Evolutionary conservation across 1,140 invertebrate genomes (phyloP).

Genomic region (Leptinotarsa texana): DNA sequence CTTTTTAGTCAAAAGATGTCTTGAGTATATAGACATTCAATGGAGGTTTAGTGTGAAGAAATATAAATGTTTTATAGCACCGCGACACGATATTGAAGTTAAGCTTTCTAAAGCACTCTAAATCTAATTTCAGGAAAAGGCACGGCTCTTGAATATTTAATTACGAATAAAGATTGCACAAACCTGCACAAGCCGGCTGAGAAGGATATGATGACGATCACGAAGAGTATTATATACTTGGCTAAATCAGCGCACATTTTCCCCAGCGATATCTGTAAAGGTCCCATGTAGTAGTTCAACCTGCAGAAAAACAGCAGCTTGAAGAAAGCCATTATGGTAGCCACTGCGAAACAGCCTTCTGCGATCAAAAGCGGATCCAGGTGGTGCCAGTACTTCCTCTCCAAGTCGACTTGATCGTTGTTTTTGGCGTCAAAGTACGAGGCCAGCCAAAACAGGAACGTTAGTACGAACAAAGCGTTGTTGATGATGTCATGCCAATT

Average conservation of each 20-base stretch:
- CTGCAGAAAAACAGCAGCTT: conserved; percentile 63
- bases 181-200: conserved; percentile 55
- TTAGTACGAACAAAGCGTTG: conserved; percentile 56
- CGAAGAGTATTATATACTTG: conserved; percentile 62
- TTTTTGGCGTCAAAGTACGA: conserved; percentile 56
- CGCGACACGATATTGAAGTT: too few species aligned
- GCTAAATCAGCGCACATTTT: conserved; percentile 64
- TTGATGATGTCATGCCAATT: conserved; percentile 60
- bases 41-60: too few species aligned
- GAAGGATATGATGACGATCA: conserved; percentile 61
- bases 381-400: conserved; percentile 71
- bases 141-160: too few species aligned
- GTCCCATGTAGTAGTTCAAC: conserved; percentile 63
- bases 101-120: too few species aligned
- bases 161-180: too few species aligned
- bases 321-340: conserved; percentile 72
- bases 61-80: too few species aligned
- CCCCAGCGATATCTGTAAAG: conserved; percentile 65
- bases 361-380: conserved; percentile 72
- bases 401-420: conserved; percentile 57
- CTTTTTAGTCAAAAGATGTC: too few species aligned
- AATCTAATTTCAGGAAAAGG: too few species aligned
- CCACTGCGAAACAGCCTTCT: conserved; percentile 73
- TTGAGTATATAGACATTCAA: too few species aligned
- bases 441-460: conserved; percentile 60